Base-by-base conservation (phyloP, 2,888 invertebrate species). In the Caenorhabditis parvicauda region DNA sequence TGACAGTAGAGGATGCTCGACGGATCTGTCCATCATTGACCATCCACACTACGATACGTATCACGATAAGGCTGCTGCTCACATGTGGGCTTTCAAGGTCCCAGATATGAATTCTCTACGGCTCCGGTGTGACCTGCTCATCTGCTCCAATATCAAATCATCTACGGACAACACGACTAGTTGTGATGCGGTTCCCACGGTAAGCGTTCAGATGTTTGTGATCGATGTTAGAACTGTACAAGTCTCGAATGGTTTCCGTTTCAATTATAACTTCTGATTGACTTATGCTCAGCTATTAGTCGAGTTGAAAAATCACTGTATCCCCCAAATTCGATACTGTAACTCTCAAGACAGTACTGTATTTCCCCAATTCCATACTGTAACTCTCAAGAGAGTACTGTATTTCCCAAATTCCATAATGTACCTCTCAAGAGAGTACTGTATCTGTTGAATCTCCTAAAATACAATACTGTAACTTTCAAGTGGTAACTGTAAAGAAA, bases 1-100 rank as follows among this genome's bases (percentile, higher is more conserved):
- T 25, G 80, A 80, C 50, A 65, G 72, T 19, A 66, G 72, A 38
- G 80, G 80, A 17, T 80, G 80, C 58, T 81, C 81, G 4, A 75
- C 74, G n/a, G 80, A 80, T 57, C 62, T 80, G 42, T 75, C 76
- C 59, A 77, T 80, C 41, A 58, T 80, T 22, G 72, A 61, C 7
- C 80, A 80, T 64, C 79, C 78, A 0, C 78, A 77, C 55, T 80
- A 80, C 60, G 80, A 80, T 70, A 79, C 76, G 5, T 80, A 77
- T 54, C 75, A 76, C 54, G 81, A 80, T 55, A 59, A 75, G 17
- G 80, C 77, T 6, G 61, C 79, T 2, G 75, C 77, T 6, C 77
- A 81, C 55, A 76, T 77, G 77, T 78, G 78, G 66, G 80, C 80
- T 1, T 80, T 80, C 65, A 79, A 78, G 47, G 70, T 80, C 9